These are phyloP conservation scores for Rhabdomys pumilio DNA, from an alignment of 2,797 vertebrate genomes.

Conservation along the genomic window DNA sequence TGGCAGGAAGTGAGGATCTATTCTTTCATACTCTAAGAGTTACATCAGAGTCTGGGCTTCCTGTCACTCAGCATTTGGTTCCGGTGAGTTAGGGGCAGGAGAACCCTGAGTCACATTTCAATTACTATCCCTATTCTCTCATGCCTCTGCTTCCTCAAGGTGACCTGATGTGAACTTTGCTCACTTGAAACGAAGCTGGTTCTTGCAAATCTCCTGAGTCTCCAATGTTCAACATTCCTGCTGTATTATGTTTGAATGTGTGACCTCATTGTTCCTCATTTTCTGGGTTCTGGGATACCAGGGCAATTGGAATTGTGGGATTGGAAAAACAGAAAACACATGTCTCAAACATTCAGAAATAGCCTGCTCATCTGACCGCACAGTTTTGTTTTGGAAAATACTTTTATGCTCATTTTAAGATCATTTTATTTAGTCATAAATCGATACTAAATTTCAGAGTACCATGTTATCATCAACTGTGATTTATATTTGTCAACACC, in stretches of 20 bases:
- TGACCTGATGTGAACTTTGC: neutral
- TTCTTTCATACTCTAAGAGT: neutral
- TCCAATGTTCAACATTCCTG: rapidly evolving
- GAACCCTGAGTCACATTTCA: rapidly evolving
- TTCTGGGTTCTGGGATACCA: neutral
- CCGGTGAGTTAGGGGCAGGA: neutral
- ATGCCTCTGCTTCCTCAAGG: neutral
- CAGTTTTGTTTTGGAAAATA: neutral
- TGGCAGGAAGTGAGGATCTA: neutral
- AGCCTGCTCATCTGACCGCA: too few species aligned
- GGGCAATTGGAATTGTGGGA: too few species aligned
- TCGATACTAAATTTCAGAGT: neutral
- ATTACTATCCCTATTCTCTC: neutral
- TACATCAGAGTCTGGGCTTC: too few species aligned
- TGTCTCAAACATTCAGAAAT: neutral
- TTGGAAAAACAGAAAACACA: rapidly evolving
- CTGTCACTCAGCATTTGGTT: neutral
- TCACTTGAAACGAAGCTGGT: neutral
- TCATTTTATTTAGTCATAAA: neutral
- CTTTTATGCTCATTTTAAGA: neutral
- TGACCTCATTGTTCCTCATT: rapidly evolving
- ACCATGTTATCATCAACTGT: neutral
- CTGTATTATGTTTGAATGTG: rapidly evolving
- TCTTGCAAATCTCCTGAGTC: neutral
- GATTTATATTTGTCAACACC: neutral